Evolutionary conservation across 2,113 vertebrate genomes (phyloP), one percentile per base, ranked within the genome.

Genomic region (Eolophus roseicapilla): DNA sequence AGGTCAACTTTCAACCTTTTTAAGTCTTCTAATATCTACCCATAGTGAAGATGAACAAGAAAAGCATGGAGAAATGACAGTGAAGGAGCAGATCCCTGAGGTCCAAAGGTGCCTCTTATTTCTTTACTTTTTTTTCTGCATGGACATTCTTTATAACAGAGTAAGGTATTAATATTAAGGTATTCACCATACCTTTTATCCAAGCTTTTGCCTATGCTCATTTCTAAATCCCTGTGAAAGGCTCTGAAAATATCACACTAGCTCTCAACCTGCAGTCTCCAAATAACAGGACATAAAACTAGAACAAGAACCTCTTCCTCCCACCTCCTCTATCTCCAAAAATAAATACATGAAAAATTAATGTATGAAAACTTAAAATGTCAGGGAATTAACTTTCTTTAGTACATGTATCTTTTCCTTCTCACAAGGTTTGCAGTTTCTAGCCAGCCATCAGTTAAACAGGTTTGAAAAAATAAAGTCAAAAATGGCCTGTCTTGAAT

Each of bases 301-400:
- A 68, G 83, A 96, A 92, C 46, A 91, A 88, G 75, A 91, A 70
- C 50, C 64, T 88, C 80, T 92, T 92, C 46, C 47, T 93, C 59
- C 86, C 64, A 92, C 91, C 59, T 92, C 57, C 73, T 84, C 73
- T 86, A 47, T 92, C 88, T 88, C 91, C 76, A 90, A 84, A 97
- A 97, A 96, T 90, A 95, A 95, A 88, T 39, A 70, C 68, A 81
- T 88, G 80, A 96, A 94, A 94, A 94, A 94, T 78, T 86, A 91
- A 96, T 90, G 73, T 35, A 81, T 19, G 16, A 55, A 78, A 92
- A 86, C 80, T 55, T 86, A 69, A 95, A 86, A 86, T 77, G 65
- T 49, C 69, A 77, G 68, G 20, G 23, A 94, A 88, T 83, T 93
- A 60, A 59, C 71, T 91, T 94, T 75, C 62, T 87, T 83, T 57